Base-by-base conservation (phyloP, 2,888 invertebrate species). In the Artemia sinica region DNA sequence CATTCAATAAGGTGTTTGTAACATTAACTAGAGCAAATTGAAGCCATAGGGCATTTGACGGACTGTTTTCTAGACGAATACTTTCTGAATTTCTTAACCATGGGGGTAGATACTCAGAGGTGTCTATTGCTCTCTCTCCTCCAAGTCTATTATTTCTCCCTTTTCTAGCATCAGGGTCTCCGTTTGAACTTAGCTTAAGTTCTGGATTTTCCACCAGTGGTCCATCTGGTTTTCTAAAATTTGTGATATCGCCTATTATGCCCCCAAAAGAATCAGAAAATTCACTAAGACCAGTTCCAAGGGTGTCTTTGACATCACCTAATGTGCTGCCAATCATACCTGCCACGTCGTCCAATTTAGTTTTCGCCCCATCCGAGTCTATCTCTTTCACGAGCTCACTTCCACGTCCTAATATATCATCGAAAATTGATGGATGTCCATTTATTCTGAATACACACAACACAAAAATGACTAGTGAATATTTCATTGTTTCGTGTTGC, bases 21-120 rank as follows among this genome's bases (percentile, higher is more conserved):
- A 68, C 68, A 18, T 68, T 50, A 8, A 68, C 14, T 2, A 70
- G 65, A 7, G 66, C 65, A 10, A 70, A 69, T 52, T 70, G 70
- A 49, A 70, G 52, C 14, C 50, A 68, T 9, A 70, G 51, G n/a
- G 68, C 63, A 8, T n/a, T 58, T 28, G 14, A n/a, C 9, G 63
- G 63, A 28, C 14, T 8, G 10, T 18, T n/a, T 58, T 58, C 63
- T n/a, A 58, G 63, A 9, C n/a, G n/a, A 28, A 18, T 28, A 9
- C 0, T 10, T 58, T 8, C 14, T 8, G 8, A 18, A 8, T 8
- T n/a, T 58, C 14, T 18, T n/a, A 9, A n/a, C 63, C 63, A 58
- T 58, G 63, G 63, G 11, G 63, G 63, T 18, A 28, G 28, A 28
- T 58, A 58, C 28, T 58, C 63, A 58, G n/a, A 18, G 9, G 28